Evolutionary conservation across 2,113 vertebrate species (phyloP).

Genomic region (human): DNA sequence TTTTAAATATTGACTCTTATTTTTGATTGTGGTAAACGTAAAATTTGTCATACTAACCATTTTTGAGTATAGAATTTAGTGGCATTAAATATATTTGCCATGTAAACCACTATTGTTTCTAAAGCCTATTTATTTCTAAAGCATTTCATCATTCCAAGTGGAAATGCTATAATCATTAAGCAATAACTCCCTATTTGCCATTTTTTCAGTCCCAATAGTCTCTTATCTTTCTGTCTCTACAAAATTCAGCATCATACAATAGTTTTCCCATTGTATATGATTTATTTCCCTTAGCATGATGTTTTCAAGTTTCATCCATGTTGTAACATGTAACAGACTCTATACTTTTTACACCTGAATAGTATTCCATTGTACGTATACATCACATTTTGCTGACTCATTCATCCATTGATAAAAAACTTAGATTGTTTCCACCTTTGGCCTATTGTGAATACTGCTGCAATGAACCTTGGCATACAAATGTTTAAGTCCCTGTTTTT

Average conservation of each 20-base stretch:
- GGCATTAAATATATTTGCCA: not conserved
- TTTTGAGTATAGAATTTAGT: not conserved
- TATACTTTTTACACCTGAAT: not conserved
- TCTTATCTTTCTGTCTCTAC: not conserved
- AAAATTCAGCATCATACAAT: not conserved
- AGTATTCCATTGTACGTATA: not conserved
- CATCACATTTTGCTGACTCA: not conserved
- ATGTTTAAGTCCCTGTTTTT: not conserved
- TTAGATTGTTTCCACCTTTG: not conserved
- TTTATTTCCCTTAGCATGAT: not conserved
- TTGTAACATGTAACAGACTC: not conserved
- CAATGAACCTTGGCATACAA: not conserved
- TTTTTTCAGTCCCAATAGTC: not conserved
- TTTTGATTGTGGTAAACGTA: not conserved
- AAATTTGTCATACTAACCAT: not conserved
- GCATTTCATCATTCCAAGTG: not conserved
- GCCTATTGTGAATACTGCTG: not conserved
- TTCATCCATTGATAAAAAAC: not conserved
- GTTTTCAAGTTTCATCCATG: not conserved
- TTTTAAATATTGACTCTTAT: not conserved
- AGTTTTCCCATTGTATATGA: not conserved
- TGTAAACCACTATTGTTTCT: not conserved
- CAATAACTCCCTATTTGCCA: not conserved
- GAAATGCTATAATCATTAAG: not conserved
- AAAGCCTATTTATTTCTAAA: constrained; percentile 1